A percentile compares a stretch with the other conserved stretches of the same genome.
These are phyloP conservation scores for Caranx ignobilis DNA, from an alignment of 2,113 vertebrate species.

Conservation along the genomic window DNA sequence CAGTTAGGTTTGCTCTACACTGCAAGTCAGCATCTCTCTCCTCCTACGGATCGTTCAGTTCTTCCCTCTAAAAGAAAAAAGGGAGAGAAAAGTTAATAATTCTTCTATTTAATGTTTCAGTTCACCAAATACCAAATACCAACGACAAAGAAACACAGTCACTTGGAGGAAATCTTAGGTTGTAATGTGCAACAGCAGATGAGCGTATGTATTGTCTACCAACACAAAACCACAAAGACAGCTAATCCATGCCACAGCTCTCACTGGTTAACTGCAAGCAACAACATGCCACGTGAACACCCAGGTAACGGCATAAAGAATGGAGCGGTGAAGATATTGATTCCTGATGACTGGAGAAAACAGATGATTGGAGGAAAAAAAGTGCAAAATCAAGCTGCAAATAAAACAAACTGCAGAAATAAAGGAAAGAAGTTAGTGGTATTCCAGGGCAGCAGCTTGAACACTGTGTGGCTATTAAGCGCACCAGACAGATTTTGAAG, in stretches of 20 bases:
- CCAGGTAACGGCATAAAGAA: constrained; percentile 35
- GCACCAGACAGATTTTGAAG: not conserved
- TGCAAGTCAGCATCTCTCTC: constrained; percentile 72
- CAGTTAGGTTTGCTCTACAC: constrained; percentile 25
- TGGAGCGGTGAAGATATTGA: constrained; percentile 2
- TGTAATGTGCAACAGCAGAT: constrained; percentile 8
- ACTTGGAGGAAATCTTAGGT: constrained; percentile 2
- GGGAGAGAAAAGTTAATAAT: not conserved
- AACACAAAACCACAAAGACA: constrained; percentile 28
- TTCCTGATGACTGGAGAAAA: constrained; percentile 28
- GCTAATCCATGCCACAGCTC: constrained; percentile 48
- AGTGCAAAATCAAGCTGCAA: constrained; percentile 17
- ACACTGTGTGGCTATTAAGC: not conserved
- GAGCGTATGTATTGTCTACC: not conserved
- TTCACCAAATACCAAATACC: not conserved
- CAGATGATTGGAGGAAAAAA: constrained; percentile 9
- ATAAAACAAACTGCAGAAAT: constrained; percentile 40
- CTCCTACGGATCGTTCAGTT: constrained; percentile 58
- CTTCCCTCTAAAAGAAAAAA: constrained; percentile 68
- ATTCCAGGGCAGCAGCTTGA: constrained; percentile 62
- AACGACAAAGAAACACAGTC: not conserved
- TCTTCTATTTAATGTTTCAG: not conserved
- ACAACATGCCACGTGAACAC: constrained; percentile 56
- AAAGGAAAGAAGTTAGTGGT: constrained; percentile 50
- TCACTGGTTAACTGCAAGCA: constrained; percentile 56